Evolutionary conservation across 2,888 invertebrate genomes (phyloP).

Genomic region (Hypena proboscidalis): DNA sequence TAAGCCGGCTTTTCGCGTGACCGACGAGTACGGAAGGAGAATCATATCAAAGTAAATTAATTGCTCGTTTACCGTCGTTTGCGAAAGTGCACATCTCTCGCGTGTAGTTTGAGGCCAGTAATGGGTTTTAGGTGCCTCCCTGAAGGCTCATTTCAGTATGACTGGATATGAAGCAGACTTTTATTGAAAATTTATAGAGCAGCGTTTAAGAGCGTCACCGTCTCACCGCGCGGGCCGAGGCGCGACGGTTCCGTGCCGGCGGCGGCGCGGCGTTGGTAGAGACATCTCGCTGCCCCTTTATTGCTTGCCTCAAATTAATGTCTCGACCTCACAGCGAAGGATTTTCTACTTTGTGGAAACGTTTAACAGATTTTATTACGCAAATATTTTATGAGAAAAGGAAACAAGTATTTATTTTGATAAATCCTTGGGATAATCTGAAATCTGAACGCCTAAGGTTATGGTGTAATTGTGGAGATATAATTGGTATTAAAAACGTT

Average conservation of each 20-base stretch:
- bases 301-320: conserved; percentile 84
- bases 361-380: conserved; percentile 77
- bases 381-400: conserved; percentile 67
- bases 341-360: conserved; percentile 77
- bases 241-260: conserved; percentile 27
- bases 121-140: conserved; percentile 53
- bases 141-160: conserved; percentile 67
- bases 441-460: conserved; percentile 18
- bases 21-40: conserved; percentile 58
- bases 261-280: conserved; percentile 56
- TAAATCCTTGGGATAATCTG: conserved; percentile 34
- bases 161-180: conserved; percentile 51
- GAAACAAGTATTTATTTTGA: conserved; percentile 50
- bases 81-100: conserved; percentile 70
- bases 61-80: conserved; percentile 72
- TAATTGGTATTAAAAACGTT: neutral
- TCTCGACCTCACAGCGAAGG: conserved; percentile 72
- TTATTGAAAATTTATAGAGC: conserved; percentile 79
- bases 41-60: conserved; percentile 81
- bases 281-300: conserved; percentile 79
- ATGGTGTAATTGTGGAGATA: neutral
- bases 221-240: conserved; percentile 53
- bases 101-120: conserved; percentile 38
- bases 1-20: conserved; percentile 61
- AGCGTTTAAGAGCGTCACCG: conserved; percentile 72